A percentile compares a stretch with the other conserved stretches of the same genome.
Conservation (phyloP, 2,888 invertebrate genomes). For the Leptinotarsa juncta region DNA sequence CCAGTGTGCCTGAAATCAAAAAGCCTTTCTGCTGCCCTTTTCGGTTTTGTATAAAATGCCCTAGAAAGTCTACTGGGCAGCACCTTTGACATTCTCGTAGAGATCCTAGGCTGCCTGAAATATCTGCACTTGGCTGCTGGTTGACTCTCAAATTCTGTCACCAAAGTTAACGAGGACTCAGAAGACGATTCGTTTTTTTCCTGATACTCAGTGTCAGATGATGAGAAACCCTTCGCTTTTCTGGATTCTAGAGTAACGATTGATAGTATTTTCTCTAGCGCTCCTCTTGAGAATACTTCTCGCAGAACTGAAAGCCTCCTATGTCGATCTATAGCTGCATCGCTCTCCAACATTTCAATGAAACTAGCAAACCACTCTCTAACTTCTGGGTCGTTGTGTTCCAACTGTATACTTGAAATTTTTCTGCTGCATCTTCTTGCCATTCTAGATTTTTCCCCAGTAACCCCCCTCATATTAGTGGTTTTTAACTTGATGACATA, state of each 20-base stretch:
- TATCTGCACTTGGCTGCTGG: neutral
- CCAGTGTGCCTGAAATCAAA: conserved; percentile 1
- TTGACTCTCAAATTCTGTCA: neutral
- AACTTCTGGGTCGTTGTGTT: conserved; percentile 1
- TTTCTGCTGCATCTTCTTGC: conserved; percentile 2
- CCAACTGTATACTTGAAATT: neutral
- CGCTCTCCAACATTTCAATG: neutral
- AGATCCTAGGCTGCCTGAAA: neutral
- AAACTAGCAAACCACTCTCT: conserved; percentile 7
- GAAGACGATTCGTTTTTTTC: neutral
- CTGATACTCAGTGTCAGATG: neutral
- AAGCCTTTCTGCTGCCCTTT: neutral
- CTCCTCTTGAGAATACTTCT: conserved; percentile 20
- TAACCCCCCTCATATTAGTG: neutral
- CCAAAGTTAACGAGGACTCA: neutral
- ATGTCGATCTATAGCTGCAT: conserved; percentile 11
- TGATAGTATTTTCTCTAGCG: neutral
- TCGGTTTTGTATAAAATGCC: neutral
- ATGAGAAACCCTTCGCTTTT: neutral
- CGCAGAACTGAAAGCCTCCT: conserved; percentile 21
- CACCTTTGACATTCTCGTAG: neutral
- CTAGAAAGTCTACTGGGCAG: neutral
- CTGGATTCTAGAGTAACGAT: conserved; percentile 6
- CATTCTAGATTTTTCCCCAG: conserved; percentile 4
- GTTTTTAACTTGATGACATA: neutral